Percentiles rank a stretch among this genome's conserved stretches.
Evolutionary conservation across 2,797 vertebrate genomes (phyloP).

Genomic region (Dallia pectoralis): DNA sequence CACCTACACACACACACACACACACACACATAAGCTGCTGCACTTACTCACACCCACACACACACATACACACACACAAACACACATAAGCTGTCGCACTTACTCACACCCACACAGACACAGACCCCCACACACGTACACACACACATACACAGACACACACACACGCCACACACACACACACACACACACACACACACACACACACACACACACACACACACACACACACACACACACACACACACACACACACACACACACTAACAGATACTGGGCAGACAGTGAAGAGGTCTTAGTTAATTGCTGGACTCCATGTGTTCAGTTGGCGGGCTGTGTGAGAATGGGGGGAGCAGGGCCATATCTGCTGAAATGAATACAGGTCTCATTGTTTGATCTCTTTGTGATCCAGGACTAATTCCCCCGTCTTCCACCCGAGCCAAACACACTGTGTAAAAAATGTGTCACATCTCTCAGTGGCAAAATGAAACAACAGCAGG

Average conservation of each 20-base stretch:
- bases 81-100: too few species aligned
- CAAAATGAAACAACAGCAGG: conserved; percentile 17
- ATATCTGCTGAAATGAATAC: conserved; percentile 4
- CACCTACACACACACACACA: conserved; percentile 5
- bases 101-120: neutral
- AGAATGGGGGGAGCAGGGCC: conserved; percentile 9
- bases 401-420: conserved; percentile 13
- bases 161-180: neutral
- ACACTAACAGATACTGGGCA: neutral
- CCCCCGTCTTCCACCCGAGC: neutral
- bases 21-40: conserved; percentile 1
- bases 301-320: conserved; percentile 51
- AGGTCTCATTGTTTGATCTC: conserved; percentile 23
- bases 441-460: neutral
- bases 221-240: neutral
- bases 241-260: conserved; percentile 1
- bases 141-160: conserved; percentile 12
- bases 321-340: conserved; percentile 36
- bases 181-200: conserved; percentile 1
- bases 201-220: conserved; percentile 4
- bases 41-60: too few species aligned
- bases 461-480: neutral
- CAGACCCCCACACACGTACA: neutral
- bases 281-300: conserved; percentile 27
- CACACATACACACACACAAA: neutral